Percentiles rank a stretch among this genome's conserved stretches.
These are phyloP conservation scores for Tricholaema leucomelas DNA, from an alignment of 2,113 vertebrate species.

Conservation along the genomic window DNA sequence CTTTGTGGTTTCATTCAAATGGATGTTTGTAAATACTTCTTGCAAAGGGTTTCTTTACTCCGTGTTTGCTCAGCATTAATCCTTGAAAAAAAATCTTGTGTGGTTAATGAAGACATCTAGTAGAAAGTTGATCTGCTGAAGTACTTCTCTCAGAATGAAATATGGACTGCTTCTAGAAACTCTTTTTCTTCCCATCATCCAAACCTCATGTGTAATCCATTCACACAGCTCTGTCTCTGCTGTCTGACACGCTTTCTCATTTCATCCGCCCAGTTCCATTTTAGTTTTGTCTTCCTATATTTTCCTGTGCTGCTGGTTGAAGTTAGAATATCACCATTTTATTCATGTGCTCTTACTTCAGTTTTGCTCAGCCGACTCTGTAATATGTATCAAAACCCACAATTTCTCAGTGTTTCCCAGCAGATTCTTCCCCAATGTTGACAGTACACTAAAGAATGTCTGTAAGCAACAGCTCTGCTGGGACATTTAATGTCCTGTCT, in stretches of 20 bases:
- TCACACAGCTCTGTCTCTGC: not conserved
- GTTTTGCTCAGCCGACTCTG: not conserved
- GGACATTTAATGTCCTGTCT: slow-evolving; percentile 44
- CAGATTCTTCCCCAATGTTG: slow-evolving; percentile 19
- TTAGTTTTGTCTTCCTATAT: not conserved
- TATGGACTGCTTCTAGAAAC: not conserved
- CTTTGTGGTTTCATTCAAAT: slow-evolving; percentile 65
- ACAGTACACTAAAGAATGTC: slow-evolving; percentile 28
- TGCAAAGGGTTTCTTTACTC: slow-evolving; percentile 39
- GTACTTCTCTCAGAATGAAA: slow-evolving; percentile 1
- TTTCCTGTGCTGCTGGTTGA: not conserved
- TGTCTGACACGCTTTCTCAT: not conserved
- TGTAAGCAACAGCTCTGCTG: slow-evolving; percentile 42
- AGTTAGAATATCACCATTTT: not conserved
- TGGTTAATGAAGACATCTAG: slow-evolving; percentile 31
- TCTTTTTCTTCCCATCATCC: not conserved
- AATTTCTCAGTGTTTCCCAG: slow-evolving; percentile 16
- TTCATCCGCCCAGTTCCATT: not conserved
- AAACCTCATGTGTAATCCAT: not conserved
- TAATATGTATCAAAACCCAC: not conserved
- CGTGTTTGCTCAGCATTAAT: slow-evolving; percentile 54
- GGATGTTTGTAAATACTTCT: slow-evolving; percentile 63
- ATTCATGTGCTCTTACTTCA: not conserved
- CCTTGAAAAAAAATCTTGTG: not conserved
- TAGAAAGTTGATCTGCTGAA: slow-evolving; percentile 21